Evolutionary conservation across 2,888 invertebrate genomes (phyloP), one percentile per base, ranked within the genome.

Genomic region (Carabus problematicus): DNA sequence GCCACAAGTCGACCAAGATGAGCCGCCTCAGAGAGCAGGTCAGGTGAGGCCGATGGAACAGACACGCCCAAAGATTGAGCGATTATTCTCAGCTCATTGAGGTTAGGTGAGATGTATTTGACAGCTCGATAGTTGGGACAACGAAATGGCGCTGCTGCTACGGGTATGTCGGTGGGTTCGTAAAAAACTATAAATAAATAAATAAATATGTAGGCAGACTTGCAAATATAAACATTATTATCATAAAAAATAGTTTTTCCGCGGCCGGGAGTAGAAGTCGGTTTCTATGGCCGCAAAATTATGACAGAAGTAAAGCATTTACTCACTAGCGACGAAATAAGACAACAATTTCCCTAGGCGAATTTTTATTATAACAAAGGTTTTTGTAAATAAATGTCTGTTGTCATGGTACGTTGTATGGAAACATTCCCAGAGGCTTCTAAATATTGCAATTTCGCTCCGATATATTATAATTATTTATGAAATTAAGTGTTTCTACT

Each of bases 91-190:
- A 95, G 82, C 82, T 96, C 96, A 68, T 86, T 85, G 43, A 91
- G 77, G 79, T 97, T 97, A 0, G 97, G 96, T 0, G 94, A 92
- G 6, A 91, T 85, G 74, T 89, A 88, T 16, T 84, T 81, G 29
- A 91, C 76, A 0, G 80, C 75, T 70, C 81, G 78, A 81, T 84
- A 84, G 55, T 80, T 75, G 9, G 80, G 76, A 9, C 80, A 83
- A 43, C 79, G 76, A 72, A 94, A 90, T 19, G 91, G 89, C 80
- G 92, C 94, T 0, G 82, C 80, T 0, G 93, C 91, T 77, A 92
- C 91, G 73, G 88, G 85, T 75, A 89, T 83, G 76, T 96, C 96
- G 0, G 96, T 95, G 0, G 96, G 95, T 79, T 97, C 97, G 79
- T 90, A 96, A 85, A 94, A 94, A 7, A 95, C 95, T 90, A 86